Percentiles rank a stretch among this genome's conserved stretches.
These are phyloP conservation scores for Druon quercuslanigerum DNA, from an alignment of 1,140 invertebrate genomes.

Conservation along the genomic window DNA sequence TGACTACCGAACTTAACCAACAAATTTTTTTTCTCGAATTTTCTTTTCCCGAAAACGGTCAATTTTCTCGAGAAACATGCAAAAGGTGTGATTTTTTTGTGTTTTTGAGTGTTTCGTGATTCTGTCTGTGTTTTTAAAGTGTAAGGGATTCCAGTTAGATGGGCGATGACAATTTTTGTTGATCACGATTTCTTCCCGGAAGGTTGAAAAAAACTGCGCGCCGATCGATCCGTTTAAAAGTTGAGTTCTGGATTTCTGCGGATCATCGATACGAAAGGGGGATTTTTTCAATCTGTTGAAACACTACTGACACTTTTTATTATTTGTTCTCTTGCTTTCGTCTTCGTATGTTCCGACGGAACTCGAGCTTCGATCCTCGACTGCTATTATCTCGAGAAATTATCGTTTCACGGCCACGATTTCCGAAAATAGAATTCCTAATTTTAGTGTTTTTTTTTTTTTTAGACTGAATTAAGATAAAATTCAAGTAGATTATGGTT, in stretches of 20 bases:
- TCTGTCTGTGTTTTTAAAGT: too few species aligned
- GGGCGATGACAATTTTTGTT: neutral
- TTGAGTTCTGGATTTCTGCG: neutral
- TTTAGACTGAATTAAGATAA: neutral
- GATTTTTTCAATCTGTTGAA: neutral
- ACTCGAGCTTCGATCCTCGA: constrained; percentile 12
- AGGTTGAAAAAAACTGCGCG: neutral
- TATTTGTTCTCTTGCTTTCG: neutral
- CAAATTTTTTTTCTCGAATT: too few species aligned
- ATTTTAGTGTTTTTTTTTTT: neutral
- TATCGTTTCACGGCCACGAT: neutral
- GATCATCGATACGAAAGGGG: neutral
- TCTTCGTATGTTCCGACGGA: neutral
- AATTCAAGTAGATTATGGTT: too few species aligned
- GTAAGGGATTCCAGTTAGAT: neutral
- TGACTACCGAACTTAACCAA: neutral
- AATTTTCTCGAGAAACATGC: too few species aligned
- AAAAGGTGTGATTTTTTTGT: too few species aligned
- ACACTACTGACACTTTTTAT: neutral
- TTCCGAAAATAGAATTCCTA: neutral
- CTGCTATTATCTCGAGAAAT: neutral
- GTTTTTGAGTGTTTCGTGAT: too few species aligned
- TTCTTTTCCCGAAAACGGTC: too few species aligned
- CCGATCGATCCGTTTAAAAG: neutral
- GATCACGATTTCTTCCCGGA: neutral